Base-by-base conservation (phyloP, 1,140 invertebrate species). In the Diachasmimorpha longicaudata region DNA sequence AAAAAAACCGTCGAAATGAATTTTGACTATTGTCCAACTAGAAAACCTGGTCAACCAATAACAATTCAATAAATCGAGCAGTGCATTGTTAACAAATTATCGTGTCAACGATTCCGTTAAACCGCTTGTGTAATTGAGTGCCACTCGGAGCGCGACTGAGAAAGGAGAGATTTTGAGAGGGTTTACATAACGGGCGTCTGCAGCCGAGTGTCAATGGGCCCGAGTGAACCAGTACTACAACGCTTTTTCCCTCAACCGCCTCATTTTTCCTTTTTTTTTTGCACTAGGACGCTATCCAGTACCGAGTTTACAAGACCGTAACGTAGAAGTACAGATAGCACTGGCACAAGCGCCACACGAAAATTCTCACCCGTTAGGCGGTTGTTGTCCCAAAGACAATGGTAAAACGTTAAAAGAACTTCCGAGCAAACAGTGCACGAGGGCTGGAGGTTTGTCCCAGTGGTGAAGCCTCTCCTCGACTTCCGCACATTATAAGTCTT, bases 161-260 rank as follows among this genome's bases (percentile, higher is more conserved):
- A 73, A 63, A 66, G 71, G 23, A 55, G 55, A 73, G 71, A 73
- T 55, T 63, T 73, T 73, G 58, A 25, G 44, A 73, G 55, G 52
- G 71, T 73, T 73, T 73, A 73, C 55, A 73, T 73, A 73, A 73
- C 71, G 71, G 71, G 36, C 63, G 48, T 52, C 14, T 9, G 48
- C 48, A 19, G 44, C n/a, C 48, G 48, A 72, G 71, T 73, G 71
- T 73, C 71, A 73, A 73, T 66, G 71, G 46, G 36, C 31, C 31
- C 44, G 25, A 37, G 23, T 37, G 48, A 52, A 52, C 48, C 48
- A 52, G 48, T 52, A 52, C 48, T 52, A 42, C 9, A 4, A 31
- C 31, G 31, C 39, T 42, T 42, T 52, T 52, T 52, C 48, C 48
- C 48, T 52, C 48, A 16, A 4, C 16, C 48, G 6, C n/a, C 14